A percentile compares a stretch with the other conserved stretches of the same genome.
These are phyloP conservation scores for Montipora cactus DNA, from an alignment of 64 coral and sea anemone species.

Conservation along the genomic window DNA sequence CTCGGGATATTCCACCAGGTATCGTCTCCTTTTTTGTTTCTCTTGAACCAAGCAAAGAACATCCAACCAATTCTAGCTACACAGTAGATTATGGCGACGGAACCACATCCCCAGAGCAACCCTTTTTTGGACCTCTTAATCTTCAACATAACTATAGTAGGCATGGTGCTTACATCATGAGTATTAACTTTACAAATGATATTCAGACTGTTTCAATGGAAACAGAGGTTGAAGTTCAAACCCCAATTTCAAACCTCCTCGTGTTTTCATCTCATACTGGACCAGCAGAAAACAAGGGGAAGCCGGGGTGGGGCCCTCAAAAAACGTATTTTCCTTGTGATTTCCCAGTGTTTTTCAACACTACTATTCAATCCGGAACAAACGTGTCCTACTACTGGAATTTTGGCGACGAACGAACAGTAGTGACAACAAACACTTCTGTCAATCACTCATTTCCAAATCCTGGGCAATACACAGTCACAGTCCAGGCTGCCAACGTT, in stretches of 20 bases:
- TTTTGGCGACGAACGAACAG: slow-evolving; percentile 62
- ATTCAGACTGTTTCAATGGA: slow-evolving; percentile 37
- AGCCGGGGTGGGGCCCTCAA: slow-evolving; percentile 48
- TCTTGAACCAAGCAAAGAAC: not conserved
- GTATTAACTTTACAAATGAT: slow-evolving; percentile 62
- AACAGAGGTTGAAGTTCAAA: slow-evolving; percentile 75
- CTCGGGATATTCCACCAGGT: slow-evolving; percentile 80
- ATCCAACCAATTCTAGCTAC: slow-evolving; percentile 73
- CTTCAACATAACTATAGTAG: slow-evolving; percentile 47
- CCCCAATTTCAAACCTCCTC: slow-evolving; percentile 47
- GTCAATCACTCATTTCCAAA: slow-evolving; percentile 54
- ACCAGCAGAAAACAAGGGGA: slow-evolving; percentile 61
- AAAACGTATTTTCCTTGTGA: slow-evolving; percentile 71
- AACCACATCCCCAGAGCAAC: not conserved
- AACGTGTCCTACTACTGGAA: slow-evolving; percentile 73
- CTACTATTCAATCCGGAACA: slow-evolving; percentile 69
- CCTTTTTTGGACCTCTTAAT: not conserved
- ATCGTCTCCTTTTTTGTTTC: slow-evolving; percentile 56
- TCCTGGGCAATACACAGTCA: slow-evolving; percentile 13
- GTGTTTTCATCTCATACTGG: slow-evolving; percentile 47
- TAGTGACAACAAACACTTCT: slow-evolving; percentile 17
- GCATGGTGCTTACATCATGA: slow-evolving; percentile 72
- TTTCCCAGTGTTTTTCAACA: slow-evolving; percentile 47
- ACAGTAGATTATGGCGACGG: slow-evolving; percentile 77
- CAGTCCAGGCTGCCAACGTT: slow-evolving; percentile 53